Evolutionary conservation across 2,113 vertebrate species (phyloP).

Genomic region (Scalopus aquaticus): DNA sequence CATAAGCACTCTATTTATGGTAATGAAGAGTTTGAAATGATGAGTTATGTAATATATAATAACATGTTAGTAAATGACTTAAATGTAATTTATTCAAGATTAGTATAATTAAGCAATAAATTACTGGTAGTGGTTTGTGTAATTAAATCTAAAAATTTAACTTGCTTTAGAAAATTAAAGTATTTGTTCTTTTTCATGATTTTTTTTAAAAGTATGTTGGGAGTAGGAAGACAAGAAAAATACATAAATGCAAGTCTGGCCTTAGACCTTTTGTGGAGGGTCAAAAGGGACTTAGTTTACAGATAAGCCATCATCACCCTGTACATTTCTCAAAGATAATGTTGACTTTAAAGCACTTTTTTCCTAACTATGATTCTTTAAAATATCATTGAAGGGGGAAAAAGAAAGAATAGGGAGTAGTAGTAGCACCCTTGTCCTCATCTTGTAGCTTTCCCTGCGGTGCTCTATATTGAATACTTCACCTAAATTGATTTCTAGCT

Average conservation of each 20-base stretch:
- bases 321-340: constrained; percentile 61
- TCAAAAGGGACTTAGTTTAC: constrained; percentile 65
- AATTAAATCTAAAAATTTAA: constrained; percentile 59
- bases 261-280: constrained; percentile 61
- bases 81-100: constrained; percentile 67
- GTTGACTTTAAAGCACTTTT: neutral
- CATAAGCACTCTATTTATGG: constrained; percentile 33
- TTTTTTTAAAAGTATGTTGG: neutral
- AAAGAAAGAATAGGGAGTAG: constrained; percentile 22
- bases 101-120: constrained; percentile 63
- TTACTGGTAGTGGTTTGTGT: constrained; percentile 54
- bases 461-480: neutral
- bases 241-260: constrained; percentile 64
- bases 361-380: constrained; percentile 42
- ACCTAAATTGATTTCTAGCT: neutral
- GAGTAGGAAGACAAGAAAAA: constrained; percentile 37
- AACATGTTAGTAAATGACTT: constrained; percentile 36
- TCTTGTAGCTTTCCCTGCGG: neutral
- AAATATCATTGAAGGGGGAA: neutral
- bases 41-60: constrained; percentile 46
- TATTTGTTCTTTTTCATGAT: constrained; percentile 52
- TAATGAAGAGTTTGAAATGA: constrained; percentile 50
- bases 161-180: constrained; percentile 57
- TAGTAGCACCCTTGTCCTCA: neutral
- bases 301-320: constrained; percentile 76